phyloP scores from a whole-genome alignment of 2,797 vertebrate species.

The Carapus acus region DNA sequence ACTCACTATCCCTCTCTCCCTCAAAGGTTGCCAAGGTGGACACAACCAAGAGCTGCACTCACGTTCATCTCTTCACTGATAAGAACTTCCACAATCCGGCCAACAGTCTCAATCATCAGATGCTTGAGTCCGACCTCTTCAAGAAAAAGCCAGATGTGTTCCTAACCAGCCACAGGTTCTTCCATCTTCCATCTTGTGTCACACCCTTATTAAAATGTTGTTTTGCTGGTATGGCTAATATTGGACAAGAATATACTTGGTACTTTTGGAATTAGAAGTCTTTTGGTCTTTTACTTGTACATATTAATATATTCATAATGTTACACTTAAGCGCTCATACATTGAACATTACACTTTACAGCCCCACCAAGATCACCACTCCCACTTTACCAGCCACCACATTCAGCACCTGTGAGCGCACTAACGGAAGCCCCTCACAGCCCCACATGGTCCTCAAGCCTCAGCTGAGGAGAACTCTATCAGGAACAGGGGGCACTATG shows the following conservation, averaged over 20 bases:
- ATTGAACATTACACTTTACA: slow-evolving; percentile 14
- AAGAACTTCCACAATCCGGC: slow-evolving; percentile 80
- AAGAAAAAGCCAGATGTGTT: slow-evolving; percentile 85
- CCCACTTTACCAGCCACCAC: slow-evolving; percentile 35
- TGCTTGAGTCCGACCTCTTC: slow-evolving; percentile 84
- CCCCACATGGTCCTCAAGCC: slow-evolving; percentile 34
- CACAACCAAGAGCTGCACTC: slow-evolving; percentile 71
- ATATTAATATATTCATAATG: too few relatives aligned
- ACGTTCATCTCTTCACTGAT: slow-evolving; percentile 85
- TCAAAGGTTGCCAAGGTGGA: slow-evolving; percentile 83
- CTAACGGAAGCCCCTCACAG: slow-evolving; percentile 39
- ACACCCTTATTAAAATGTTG: too few relatives aligned
- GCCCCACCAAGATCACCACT: slow-evolving; percentile 49
- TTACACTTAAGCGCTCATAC: too few relatives aligned
- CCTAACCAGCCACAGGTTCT: slow-evolving; percentile 75
- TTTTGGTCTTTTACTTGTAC: too few relatives aligned
- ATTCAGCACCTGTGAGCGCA: slow-evolving; percentile 26
- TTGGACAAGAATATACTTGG: too few relatives aligned
- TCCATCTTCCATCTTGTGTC: too few relatives aligned
- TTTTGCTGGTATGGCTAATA: too few relatives aligned
- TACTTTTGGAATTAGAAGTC: too few relatives aligned
- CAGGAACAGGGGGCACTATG: slow-evolving; percentile 33
- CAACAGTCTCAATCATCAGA: slow-evolving; percentile 83
- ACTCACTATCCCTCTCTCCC: neutral
- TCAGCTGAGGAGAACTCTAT: slow-evolving; percentile 44